phyloP scores from a whole-genome alignment of 1,140 invertebrate species.

The Aradophagus sp. region DNA sequence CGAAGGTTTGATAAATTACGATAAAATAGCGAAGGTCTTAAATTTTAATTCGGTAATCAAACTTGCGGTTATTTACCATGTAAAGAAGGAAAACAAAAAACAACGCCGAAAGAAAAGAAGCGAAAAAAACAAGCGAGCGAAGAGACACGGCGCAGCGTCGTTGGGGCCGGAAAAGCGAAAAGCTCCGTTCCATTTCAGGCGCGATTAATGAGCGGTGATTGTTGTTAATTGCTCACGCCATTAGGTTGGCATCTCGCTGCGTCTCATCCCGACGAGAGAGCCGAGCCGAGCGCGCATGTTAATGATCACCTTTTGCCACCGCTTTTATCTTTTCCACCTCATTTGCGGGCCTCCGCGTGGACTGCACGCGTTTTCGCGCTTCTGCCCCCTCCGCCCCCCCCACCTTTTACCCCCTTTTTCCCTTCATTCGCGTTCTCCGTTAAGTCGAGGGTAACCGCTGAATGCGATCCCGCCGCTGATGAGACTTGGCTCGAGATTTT shows the following conservation, averaged over 20 bases:
- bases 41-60: too few species aligned
- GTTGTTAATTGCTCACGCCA: slow-evolving; percentile 76
- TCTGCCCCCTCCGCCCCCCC: too few species aligned
- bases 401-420: slow-evolving; percentile 50
- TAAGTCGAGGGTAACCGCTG: slow-evolving; percentile 50
- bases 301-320: slow-evolving; percentile 71
- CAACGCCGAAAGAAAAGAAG: neutral
- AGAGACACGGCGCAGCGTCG: slow-evolving; percentile 8
- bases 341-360: slow-evolving; percentile 70
- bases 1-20: too few species aligned
- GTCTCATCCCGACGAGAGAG: slow-evolving; percentile 61
- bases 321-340: slow-evolving; percentile 76
- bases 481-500: slow-evolving; percentile 30
- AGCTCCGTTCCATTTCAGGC: slow-evolving; percentile 52
- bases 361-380: slow-evolving; percentile 45
- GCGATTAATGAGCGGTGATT: slow-evolving; percentile 76
- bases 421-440: slow-evolving; percentile 44
- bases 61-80: too few species aligned
- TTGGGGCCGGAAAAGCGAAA: slow-evolving; percentile 56
- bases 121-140: slow-evolving; percentile 7
- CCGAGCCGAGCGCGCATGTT: slow-evolving; percentile 72
- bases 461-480: slow-evolving; percentile 39
- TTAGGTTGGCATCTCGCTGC: slow-evolving; percentile 72
- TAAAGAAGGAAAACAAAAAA: too few species aligned
- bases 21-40: too few species aligned